phyloP scores from a whole-genome alignment of 2,888 invertebrate genomes.

The Leptura quadrifasciata region DNA sequence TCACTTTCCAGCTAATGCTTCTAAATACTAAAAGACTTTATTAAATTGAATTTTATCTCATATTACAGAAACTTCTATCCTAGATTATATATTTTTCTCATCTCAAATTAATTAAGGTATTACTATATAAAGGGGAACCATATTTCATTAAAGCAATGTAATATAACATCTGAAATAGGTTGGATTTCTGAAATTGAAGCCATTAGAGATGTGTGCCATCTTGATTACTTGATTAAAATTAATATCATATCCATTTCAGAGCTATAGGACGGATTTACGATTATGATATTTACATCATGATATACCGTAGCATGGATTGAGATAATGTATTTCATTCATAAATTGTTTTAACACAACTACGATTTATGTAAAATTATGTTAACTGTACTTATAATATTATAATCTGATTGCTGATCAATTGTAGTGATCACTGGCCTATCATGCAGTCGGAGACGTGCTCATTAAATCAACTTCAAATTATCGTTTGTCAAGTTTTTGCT shows the following conservation, averaged over 20 bases:
- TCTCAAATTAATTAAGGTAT: slow-evolving; percentile 3
- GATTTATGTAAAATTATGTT: too few species aligned
- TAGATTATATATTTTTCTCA: not conserved
- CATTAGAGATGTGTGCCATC: slow-evolving; percentile 18
- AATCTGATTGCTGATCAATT: too few species aligned
- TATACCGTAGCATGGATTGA: not conserved
- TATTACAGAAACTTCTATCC: not conserved
- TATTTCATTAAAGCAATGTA: slow-evolving; percentile 11
- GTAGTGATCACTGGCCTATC: too few species aligned
- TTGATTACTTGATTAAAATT: slow-evolving; percentile 28
- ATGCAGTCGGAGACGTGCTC: too few species aligned
- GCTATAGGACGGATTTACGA: not conserved
- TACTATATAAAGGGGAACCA: not conserved
- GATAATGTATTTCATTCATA: not conserved
- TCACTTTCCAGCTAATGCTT: too few species aligned
- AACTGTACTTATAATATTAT: too few species aligned
- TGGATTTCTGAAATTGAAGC: slow-evolving; percentile 22
- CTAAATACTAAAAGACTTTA: too few species aligned
- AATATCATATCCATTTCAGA: slow-evolving; percentile 8
- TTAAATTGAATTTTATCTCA: too few species aligned
- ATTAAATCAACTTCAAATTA: too few species aligned
- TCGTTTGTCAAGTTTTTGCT: too few species aligned
- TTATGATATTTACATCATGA: not conserved
- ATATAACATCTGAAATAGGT: slow-evolving; percentile 26
- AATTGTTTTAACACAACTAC: not conserved